Conservation (phyloP, 2,113 vertebrate species). For the Pipa parva region DNA sequence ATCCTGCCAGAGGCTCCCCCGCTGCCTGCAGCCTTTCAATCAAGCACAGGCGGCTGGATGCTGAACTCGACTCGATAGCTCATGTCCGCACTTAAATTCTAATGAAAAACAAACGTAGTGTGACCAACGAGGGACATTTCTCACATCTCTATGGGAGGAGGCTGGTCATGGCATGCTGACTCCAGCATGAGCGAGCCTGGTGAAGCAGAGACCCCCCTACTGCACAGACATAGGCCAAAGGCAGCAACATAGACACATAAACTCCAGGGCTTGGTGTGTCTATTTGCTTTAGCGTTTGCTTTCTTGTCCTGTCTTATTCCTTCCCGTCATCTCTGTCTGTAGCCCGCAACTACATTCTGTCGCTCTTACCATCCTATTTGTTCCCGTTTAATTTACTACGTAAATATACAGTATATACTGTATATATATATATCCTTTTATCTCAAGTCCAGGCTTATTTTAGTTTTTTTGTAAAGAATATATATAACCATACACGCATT, state of each 20-base stretch:
- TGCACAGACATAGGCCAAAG: slow-evolving; percentile 30
- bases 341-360: slow-evolving; percentile 1
- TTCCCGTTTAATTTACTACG: not conserved
- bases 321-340: slow-evolving; percentile 7
- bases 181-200: slow-evolving; percentile 36
- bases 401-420: no score
- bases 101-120: slow-evolving; percentile 80
- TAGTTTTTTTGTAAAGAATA: no score
- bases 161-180: slow-evolving; percentile 46
- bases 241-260: slow-evolving; percentile 35
- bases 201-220: slow-evolving; percentile 34
- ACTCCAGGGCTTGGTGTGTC: slow-evolving; percentile 36
- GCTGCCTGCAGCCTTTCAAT: slow-evolving; percentile 35
- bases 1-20: slow-evolving; percentile 25
- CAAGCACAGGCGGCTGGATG: slow-evolving; percentile 8
- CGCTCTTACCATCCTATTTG: not conserved
- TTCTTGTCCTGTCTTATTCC: slow-evolving; percentile 10
- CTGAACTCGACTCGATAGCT: slow-evolving; percentile 67
- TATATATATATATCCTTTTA: no score
- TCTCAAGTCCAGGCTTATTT: no score
- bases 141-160: slow-evolving; percentile 60
- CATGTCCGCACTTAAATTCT: slow-evolving; percentile 73
- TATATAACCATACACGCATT: no score
- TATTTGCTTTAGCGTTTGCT: slow-evolving; percentile 26
- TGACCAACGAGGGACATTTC: slow-evolving; percentile 72